Evolutionary conservation across 2,888 invertebrate genomes (phyloP).

Genomic region (Sinopyrophorus schimmeli): DNA sequence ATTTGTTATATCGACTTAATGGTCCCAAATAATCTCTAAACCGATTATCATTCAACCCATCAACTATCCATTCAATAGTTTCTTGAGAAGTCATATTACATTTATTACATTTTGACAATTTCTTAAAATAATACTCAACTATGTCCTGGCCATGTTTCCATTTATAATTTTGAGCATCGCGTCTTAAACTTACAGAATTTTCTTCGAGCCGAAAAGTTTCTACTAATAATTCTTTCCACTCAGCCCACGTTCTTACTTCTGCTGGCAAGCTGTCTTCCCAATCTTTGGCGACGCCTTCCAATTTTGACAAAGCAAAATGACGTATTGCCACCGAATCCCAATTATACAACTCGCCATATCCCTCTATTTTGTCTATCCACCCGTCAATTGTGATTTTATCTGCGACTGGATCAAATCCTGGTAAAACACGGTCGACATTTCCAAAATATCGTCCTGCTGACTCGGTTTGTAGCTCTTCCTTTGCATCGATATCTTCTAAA

Average conservation of each 20-base stretch:
- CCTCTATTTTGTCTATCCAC: conserved; percentile 25
- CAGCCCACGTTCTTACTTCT: conserved; percentile 12
- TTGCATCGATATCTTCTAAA: no score
- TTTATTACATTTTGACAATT: conserved; percentile 36
- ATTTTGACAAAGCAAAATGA: conserved; percentile 32
- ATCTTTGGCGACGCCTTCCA: conserved; percentile 32
- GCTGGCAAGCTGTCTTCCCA: conserved; percentile 33
- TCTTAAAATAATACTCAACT: conserved; percentile 35
- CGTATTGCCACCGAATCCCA: conserved; percentile 29
- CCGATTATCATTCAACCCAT: conserved; percentile 16
- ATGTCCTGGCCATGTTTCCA: conserved; percentile 30
- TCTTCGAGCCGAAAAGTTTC: no score
- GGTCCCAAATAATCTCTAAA: conserved; percentile 34
- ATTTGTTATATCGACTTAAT: conserved; percentile 28
- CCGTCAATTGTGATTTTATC: conserved; percentile 20
- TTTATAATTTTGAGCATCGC: conserved; percentile 33
- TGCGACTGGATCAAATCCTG: conserved; percentile 16
- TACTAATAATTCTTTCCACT: conserved; percentile 14
- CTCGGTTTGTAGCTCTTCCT: no score
- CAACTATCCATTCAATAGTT: no score
- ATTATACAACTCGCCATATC: conserved; percentile 29
- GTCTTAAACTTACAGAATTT: conserved; percentile 7
- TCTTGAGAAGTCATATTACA: conserved; percentile 35
- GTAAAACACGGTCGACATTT: conserved; percentile 9
- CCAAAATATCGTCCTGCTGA: conserved; percentile 13